Evolutionary conservation across 2,113 vertebrate genomes (phyloP).

Genomic region (Sebastes schlegelii): DNA sequence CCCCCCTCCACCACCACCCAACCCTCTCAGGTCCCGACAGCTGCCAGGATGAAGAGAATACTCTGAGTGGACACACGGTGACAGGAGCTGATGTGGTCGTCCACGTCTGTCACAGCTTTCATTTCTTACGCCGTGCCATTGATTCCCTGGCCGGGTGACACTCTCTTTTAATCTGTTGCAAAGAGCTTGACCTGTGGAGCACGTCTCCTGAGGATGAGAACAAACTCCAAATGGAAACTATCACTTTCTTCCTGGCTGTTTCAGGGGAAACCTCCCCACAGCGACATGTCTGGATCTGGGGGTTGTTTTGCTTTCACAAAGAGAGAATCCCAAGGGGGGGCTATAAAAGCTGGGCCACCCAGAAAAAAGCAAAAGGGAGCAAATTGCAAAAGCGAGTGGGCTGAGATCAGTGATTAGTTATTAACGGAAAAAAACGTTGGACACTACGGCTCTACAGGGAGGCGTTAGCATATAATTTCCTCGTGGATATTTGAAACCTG

Average conservation of each 20-base stretch:
- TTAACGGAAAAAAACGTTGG: not conserved
- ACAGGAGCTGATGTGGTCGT: constrained; percentile 78
- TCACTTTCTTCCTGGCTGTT: constrained; percentile 39
- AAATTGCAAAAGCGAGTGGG: constrained; percentile 31
- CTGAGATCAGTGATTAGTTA: constrained; percentile 31
- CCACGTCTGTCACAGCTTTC: constrained; percentile 76
- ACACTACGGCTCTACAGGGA: constrained; percentile 15
- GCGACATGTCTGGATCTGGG: constrained; percentile 48
- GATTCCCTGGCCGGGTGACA: constrained; percentile 73
- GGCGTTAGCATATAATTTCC: constrained; percentile 39
- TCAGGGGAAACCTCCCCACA: constrained; percentile 22
- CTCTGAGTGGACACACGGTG: constrained; percentile 57
- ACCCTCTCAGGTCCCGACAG: constrained; percentile 56
- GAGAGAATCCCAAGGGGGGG: constrained; percentile 16
- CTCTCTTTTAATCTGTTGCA: constrained; percentile 80
- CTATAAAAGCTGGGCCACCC: constrained; percentile 4
- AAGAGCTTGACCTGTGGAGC: constrained; percentile 72
- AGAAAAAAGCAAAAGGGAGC: constrained; percentile 31
- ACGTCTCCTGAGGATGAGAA: constrained; percentile 58
- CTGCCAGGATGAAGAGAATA: constrained; percentile 69
- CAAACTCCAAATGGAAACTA: constrained; percentile 69
- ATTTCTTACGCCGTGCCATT: constrained; percentile 73
- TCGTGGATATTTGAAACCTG: constrained; percentile 44
- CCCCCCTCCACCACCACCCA: not conserved
- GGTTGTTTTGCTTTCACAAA: constrained; percentile 57